Conservation (phyloP, 2,797 vertebrate genomes). For the Denticeps clupeoides region DNA sequence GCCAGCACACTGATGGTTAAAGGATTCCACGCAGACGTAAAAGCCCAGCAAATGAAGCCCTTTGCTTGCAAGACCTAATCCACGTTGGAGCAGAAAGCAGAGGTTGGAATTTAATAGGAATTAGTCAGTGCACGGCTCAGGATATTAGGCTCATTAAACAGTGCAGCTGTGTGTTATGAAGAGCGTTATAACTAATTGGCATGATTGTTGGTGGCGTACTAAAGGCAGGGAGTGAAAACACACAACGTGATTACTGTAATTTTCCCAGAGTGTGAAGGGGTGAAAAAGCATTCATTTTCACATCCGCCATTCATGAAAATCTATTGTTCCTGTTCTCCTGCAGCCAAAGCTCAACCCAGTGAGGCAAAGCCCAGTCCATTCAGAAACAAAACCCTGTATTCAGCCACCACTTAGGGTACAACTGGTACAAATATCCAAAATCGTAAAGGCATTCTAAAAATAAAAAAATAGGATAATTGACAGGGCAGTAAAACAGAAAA, state of each 20-base stretch:
- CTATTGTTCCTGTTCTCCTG: not conserved
- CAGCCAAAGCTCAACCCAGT: not conserved
- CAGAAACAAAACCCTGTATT: too few species aligned
- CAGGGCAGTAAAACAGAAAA: too few species aligned
- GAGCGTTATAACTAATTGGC: conserved; percentile 45
- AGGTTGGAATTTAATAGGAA: conserved; percentile 37
- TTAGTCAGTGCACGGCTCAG: conserved; percentile 40
- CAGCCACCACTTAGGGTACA: too few species aligned
- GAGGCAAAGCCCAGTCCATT: too few species aligned
- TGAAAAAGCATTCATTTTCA: conserved; percentile 39
- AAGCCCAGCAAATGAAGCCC: conserved; percentile 16
- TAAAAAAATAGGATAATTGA: too few species aligned
- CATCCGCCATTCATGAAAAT: conserved; percentile 22
- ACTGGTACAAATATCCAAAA: too few species aligned
- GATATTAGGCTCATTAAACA: conserved; percentile 52
- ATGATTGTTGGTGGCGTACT: conserved; percentile 51
- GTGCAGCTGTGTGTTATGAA: conserved; percentile 63
- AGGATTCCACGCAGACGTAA: conserved; percentile 1
- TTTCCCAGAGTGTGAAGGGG: conserved; percentile 42
- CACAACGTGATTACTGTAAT: conserved; percentile 50
- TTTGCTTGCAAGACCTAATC: conserved; percentile 26
- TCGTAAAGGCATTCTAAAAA: too few species aligned
- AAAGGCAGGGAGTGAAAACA: conserved; percentile 45
- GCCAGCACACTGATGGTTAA: conserved; percentile 1
- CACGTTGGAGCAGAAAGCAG: conserved; percentile 17